Percentiles rank a stretch among this genome's conserved stretches.
These are phyloP conservation scores for Rotaria macrura DNA, from an alignment of 2,888 invertebrate genomes.

Conservation along the genomic window DNA sequence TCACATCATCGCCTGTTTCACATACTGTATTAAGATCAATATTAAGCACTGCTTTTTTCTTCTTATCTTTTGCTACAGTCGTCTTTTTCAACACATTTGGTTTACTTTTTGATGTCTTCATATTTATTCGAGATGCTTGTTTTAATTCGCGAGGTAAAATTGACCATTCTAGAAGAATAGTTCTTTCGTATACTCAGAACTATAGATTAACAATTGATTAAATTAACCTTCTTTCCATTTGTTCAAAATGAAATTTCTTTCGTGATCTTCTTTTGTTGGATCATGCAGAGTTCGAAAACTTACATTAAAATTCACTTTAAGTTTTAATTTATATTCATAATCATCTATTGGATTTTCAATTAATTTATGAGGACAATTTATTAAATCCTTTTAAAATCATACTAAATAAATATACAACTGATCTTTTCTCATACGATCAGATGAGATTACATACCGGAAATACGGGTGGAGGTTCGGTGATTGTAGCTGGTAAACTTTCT, in stretches of 20 bases:
- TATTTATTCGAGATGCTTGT: not conserved
- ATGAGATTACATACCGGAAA: not conserved
- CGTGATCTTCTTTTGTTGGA: not conserved
- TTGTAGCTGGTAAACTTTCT: not conserved
- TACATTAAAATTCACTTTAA: not conserved
- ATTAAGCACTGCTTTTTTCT: not conserved
- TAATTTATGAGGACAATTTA: not conserved
- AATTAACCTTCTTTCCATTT: not conserved
- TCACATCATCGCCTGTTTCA: not conserved
- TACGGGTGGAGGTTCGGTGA: slow-evolving; percentile 3
- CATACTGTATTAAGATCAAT: not conserved
- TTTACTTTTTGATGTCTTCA: not conserved
- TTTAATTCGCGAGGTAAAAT: not conserved
- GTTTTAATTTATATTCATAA: slow-evolving; percentile 18
- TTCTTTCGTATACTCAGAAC: too few species aligned
- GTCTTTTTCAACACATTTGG: not conserved
- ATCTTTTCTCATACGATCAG: not conserved
- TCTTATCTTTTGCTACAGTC: not conserved
- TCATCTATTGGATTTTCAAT: not conserved
- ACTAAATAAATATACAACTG: not conserved
- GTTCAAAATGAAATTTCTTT: not conserved
- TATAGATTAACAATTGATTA: too few species aligned
- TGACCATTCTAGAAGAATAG: not conserved
- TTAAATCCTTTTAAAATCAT: not conserved
- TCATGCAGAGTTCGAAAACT: not conserved